These are phyloP conservation scores for Rhynchophorus ferrugineus DNA, from an alignment of 1,140 invertebrate species.

Conservation along the genomic window DNA sequence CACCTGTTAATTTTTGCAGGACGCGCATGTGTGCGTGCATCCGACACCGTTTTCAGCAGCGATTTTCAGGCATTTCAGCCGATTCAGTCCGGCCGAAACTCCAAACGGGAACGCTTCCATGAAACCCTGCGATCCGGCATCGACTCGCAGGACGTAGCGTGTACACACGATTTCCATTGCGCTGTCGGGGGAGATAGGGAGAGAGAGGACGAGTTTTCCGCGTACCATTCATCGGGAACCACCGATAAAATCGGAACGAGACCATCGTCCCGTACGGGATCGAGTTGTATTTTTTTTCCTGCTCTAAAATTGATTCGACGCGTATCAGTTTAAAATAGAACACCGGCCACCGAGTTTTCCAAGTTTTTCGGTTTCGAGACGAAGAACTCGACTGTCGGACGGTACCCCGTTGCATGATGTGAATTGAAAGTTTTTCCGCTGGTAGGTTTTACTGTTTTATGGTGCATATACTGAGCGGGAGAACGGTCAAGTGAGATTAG, in stretches of 20 bases:
- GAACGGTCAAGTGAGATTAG: background rate
- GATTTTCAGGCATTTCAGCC: slow-evolving; percentile 21
- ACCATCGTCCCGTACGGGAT: too few relatives aligned
- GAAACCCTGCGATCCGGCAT: slow-evolving; percentile 9
- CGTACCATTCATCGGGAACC: too few relatives aligned
- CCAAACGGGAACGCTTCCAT: slow-evolving; percentile 9
- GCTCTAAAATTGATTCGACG: too few relatives aligned
- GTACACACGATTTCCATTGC: background rate
- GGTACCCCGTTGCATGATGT: background rate
- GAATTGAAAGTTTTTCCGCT: background rate
- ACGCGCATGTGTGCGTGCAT: slow-evolving; percentile 20
- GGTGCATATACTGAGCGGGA: background rate
- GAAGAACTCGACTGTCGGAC: too few relatives aligned
- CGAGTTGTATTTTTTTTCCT: too few relatives aligned
- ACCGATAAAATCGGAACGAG: too few relatives aligned
- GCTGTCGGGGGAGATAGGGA: background rate
- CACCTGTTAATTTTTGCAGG: slow-evolving; percentile 26
- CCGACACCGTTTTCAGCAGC: slow-evolving; percentile 22
- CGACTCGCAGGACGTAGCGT: background rate
- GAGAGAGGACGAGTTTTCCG: too few relatives aligned
- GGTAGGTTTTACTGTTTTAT: background rate
- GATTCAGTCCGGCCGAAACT: slow-evolving; percentile 25
- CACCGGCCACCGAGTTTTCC: too few relatives aligned
- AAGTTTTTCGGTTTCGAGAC: too few relatives aligned
- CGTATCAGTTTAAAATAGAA: too few relatives aligned